Evolutionary conservation across 2,888 invertebrate species (phyloP), one percentile per base, ranked within the genome.

Genomic region (Branchipolynoe longqiensis): DNA sequence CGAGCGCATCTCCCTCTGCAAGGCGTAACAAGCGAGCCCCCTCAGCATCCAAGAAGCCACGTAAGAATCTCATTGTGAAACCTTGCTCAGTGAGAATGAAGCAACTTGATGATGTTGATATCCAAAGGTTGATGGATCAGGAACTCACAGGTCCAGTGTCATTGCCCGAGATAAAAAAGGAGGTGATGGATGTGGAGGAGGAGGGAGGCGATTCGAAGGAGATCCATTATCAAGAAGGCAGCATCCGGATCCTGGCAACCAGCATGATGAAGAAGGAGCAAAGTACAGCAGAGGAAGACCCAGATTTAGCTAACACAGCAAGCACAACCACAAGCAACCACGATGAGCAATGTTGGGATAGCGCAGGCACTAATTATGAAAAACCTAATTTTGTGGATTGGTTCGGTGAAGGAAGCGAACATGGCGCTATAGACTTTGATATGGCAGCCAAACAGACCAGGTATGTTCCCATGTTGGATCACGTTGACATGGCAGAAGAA

Each of bases 41-140:
- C n/a, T n/a, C n/a, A n/a, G n/a, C n/a, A n/a, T n/a, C n/a, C n/a
- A n/a, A n/a, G n/a, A n/a, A n/a, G n/a, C n/a, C n/a, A n/a, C n/a
- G n/a, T n/a, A n/a, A n/a, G n/a, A n/a, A n/a, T n/a, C n/a, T n/a
- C n/a, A n/a, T n/a, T n/a, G n/a, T n/a, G n/a, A n/a, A 38, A 22
- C 69, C 69, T 1, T 69, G 69, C 69, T 69, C 69, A n/a, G 69
- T 69, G 3, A 38, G 33, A 33, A 38, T 69, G 6, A 38, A 69
- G 36, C 33, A 69, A n/a, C 69, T 69, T 1, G n/a, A 69, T 38
- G 36, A 69, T 22, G 38, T 12, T 4, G 69, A 69, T 0, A 33
- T 69, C 36, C 69, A 36, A 6, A 33, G 33, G 36, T 69, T 38
- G 1, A 33, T 69, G 8, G 69, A 69, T 14, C 69, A 69, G 36